Base-by-base conservation (phyloP, 2,888 invertebrate genomes). In the Myathropa florea region DNA sequence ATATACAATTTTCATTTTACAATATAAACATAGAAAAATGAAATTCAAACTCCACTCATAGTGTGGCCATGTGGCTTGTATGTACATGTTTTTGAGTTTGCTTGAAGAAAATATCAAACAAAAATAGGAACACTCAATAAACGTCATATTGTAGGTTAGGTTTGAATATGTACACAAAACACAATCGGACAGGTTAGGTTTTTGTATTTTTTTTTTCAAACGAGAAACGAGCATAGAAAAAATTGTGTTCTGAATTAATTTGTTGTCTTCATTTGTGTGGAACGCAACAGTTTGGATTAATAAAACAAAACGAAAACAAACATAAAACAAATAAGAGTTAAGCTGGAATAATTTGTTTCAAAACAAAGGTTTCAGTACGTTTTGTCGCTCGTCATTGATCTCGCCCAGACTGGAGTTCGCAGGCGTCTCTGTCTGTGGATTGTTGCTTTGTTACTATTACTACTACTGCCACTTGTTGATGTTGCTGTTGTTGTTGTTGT, bases 321-420 rank as follows among this genome's bases (percentile, higher is more conserved):
- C 10, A 39, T 9, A 60, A 76, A 68, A 70, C 12, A 36, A 61
- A 60, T 59, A 57, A 71, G 53, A 71, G 57, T 10, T 59, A 9
- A 36, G 33, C 36, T 63, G 70, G 33, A 82, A 72, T 60, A 72
- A 73, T 65, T 72, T 28, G 72, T 61, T 75, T 79, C 57, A 72
- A 57, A 81, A 81, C 46, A 63, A 80, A 83, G 71, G 36, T 85
- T 75, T 87, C 76, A 89, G 89, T 93, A 92, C 92, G 94, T 94
- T 94, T 93, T 94, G 88, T 92, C 92, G 93, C 92, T 92, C 93
- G 94, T 94, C 93, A 94, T 94, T 93, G 95, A 95, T 94, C 96
- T 95, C 93, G 96, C 95, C 96, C 96, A 96, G 93, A 96, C 95
- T 91, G 96, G 96, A 92, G 96, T 95, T 93, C 96, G 95, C 93